Evolutionary conservation across 2,113 vertebrate species (phyloP), one percentile per base, ranked within the genome.

Genomic region (Nothobranchius furzeri): DNA sequence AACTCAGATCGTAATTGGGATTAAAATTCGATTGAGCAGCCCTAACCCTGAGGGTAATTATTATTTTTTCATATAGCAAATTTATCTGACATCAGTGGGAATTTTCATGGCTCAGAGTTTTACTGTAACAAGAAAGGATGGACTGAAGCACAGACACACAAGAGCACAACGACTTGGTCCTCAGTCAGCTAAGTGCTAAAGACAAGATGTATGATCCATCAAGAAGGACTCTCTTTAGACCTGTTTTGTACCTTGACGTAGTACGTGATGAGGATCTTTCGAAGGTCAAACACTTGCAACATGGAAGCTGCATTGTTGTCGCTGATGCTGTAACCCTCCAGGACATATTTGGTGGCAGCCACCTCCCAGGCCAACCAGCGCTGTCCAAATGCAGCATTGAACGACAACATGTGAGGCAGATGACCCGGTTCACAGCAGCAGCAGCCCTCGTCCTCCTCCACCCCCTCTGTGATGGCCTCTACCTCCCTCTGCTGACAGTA

Each of bases 291-390:
- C 1, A 96, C 95, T 84, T 97, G 95, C 70, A 97, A 85, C 95
- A 96, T 97, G 67, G 95, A 96, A 36, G 95, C 95, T 0, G 95
- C 95, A 0, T 95, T 97, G 90, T 96, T 97, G 90, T 97, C 95
- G 0, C 94, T 96, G 87, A 97, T 97, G 90, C 95, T 96, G 82
- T 97, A 97, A 65, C 95, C 95, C 77, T 97, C 95, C 11, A 97
- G 91, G 11, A 97, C 95, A 0, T 96, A 97, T 81, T 96, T 96
- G 76, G 95, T 96, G 82, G 95, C 95, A 0, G 95, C 95, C 65
- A 96, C 95, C 68, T 97, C 95, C 95, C 95, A 96, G 52, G 95
- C 95, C 61, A 97, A 91, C 95, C 95, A 96, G 88, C 95, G 95
- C 90, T 97, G 95, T n/a, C 95, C 94, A 0, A 96, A 96, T 58